phyloP scores from a whole-genome alignment of 2,797 vertebrate genomes.

The Coregonus suidteri region DNA sequence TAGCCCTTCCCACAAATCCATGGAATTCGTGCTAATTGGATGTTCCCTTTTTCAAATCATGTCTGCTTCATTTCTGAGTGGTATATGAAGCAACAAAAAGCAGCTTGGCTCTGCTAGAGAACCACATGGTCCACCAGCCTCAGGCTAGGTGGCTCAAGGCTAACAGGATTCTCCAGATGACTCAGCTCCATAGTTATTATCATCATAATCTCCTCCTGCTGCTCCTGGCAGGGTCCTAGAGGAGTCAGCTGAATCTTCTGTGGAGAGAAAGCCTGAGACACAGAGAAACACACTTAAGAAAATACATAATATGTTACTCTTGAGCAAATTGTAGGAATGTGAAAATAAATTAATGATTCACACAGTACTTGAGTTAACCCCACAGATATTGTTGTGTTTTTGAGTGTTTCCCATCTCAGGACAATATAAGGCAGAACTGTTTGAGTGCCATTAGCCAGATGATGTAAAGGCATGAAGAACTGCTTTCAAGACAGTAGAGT shows the following conservation, averaged over 20 bases:
- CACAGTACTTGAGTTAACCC: too few species aligned
- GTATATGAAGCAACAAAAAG: neutral
- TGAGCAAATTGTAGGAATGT: too few species aligned
- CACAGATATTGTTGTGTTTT: too few species aligned
- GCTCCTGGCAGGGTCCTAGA: neutral
- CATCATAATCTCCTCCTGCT: constrained; percentile 29
- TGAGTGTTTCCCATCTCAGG: too few species aligned
- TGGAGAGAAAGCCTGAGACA: neutral
- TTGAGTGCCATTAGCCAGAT: too few species aligned
- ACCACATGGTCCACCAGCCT: neutral
- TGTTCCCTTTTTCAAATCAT: neutral
- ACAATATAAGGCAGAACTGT: too few species aligned
- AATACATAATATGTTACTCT: too few species aligned
- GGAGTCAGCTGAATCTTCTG: neutral
- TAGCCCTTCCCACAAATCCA: neutral
- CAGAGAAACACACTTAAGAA: neutral
- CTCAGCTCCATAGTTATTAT: constrained; percentile 5
- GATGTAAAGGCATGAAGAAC: too few species aligned
- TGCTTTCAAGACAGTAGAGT: neutral
- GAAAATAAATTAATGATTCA: too few species aligned
- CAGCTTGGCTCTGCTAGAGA: neutral
- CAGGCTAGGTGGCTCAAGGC: neutral
- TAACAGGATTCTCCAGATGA: constrained; percentile 18
- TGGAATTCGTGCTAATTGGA: neutral
- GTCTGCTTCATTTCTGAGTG: neutral